A percentile compares a stretch with the other conserved stretches of the same genome.
Evolutionary conservation across 2,113 vertebrate species (phyloP).

Genomic region (Struthio camelus): DNA sequence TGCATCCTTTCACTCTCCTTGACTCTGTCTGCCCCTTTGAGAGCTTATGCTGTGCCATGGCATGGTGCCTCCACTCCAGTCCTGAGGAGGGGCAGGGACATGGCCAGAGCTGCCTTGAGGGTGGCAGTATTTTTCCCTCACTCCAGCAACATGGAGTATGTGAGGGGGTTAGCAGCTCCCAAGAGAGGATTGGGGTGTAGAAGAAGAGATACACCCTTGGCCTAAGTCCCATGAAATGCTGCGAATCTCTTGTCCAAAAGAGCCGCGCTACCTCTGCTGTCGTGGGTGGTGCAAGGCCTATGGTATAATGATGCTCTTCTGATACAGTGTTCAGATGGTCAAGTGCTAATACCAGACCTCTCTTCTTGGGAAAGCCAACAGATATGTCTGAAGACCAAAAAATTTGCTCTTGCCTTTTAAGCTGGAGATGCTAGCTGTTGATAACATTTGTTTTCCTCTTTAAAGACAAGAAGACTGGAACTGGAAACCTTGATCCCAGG

Average conservation of each 20-base stretch:
- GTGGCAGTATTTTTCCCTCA: neutral
- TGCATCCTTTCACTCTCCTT: neutral
- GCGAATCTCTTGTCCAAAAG: neutral
- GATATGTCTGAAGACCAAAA: neutral
- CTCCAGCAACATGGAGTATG: neutral
- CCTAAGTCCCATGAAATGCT: neutral
- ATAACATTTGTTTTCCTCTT: accelerated
- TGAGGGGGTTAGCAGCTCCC: neutral
- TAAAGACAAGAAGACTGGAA: neutral
- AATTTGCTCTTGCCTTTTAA: neutral
- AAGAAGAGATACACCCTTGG: neutral
- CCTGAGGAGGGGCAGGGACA: too few species aligned
- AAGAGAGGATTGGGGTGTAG: neutral
- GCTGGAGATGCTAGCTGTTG: neutral
- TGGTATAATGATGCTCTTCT: neutral
- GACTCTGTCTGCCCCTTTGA: accelerated
- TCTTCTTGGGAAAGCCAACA: neutral
- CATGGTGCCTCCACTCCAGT: neutral
- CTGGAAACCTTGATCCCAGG: neutral
- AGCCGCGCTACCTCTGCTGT: accelerated
- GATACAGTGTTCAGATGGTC: neutral
- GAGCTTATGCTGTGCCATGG: neutral
- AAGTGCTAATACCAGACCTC: neutral
- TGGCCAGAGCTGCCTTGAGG: neutral
- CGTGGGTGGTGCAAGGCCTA: too few species aligned